These are phyloP conservation scores for Homarus gammarus DNA, from an alignment of 2,888 invertebrate genomes.

Conservation along the genomic window DNA sequence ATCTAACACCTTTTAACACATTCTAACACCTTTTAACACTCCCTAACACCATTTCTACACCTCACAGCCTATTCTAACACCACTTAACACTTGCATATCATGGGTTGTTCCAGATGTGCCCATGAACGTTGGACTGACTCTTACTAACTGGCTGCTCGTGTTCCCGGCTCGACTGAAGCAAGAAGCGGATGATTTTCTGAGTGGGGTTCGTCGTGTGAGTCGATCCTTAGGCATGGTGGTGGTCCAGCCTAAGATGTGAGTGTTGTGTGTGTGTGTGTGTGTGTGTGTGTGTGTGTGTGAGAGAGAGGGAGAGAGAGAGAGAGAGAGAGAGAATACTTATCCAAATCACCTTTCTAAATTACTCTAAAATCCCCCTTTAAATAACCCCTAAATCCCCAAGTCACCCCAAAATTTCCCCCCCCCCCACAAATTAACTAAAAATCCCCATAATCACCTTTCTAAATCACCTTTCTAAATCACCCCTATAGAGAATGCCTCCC, in stretches of 20 bases:
- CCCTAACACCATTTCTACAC: neutral
- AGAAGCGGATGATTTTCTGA: constrained; percentile 78
- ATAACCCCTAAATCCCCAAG: neutral
- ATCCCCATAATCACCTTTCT: too few species aligned
- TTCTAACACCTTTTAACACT: neutral
- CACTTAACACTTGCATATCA: neutral
- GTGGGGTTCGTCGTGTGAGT: constrained; percentile 78
- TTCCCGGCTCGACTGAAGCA: constrained; percentile 76
- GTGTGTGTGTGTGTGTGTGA: neutral
- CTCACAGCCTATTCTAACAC: neutral
- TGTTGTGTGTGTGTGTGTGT: constrained; percentile 1
- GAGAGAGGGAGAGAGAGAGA: neutral
- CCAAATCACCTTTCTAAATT: too few species aligned
- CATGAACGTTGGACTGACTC: constrained; percentile 18
- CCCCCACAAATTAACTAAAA: neutral
- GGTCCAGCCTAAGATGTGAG: constrained; percentile 56
- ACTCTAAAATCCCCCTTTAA: neutral
- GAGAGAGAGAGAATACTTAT: neutral
- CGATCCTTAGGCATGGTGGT: constrained; percentile 45
- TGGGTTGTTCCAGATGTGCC: constrained; percentile 35
- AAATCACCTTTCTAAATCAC: too few species aligned
- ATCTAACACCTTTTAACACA: too few species aligned
- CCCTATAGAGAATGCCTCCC: constrained; percentile 45
- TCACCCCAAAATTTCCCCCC: neutral
- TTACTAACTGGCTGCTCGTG: constrained; percentile 76